phyloP scores from a whole-genome alignment of 2,797 vertebrate genomes.

The Helarctos malayanus region DNA sequence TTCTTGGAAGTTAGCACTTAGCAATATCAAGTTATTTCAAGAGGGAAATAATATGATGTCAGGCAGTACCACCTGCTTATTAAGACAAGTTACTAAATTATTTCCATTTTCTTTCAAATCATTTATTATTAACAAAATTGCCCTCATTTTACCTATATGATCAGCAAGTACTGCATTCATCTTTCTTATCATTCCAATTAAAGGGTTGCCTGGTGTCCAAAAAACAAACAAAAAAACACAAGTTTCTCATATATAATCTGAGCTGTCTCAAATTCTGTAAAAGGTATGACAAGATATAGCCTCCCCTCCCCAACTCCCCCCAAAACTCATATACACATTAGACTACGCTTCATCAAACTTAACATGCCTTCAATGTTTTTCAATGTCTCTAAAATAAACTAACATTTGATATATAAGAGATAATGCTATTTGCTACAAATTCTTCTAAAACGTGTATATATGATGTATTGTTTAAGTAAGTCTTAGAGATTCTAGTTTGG shows the following conservation, averaged over 20 bases:
- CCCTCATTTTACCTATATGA: constrained; percentile 11
- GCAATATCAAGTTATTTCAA: constrained; percentile 61
- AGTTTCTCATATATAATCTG: not conserved
- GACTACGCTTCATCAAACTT: constrained; percentile 10
- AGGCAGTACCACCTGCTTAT: constrained; percentile 37
- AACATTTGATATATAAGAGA: not conserved
- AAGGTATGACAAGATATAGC: not conserved
- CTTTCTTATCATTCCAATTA: constrained; percentile 51
- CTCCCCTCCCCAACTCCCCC: fast-evolving
- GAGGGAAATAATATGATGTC: constrained; percentile 72
- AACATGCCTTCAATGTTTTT: constrained; percentile 46
- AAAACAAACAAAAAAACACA: not conserved
- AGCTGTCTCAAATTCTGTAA: constrained; percentile 58
- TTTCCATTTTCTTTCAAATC: constrained; percentile 80
- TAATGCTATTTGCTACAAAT: constrained; percentile 43
- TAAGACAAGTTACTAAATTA: constrained; percentile 71
- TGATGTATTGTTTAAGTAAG: not conserved
- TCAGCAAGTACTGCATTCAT: not conserved
- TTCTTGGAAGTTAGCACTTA: not conserved
- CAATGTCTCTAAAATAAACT: constrained; percentile 47
- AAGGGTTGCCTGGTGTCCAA: not conserved
- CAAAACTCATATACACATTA: not conserved
- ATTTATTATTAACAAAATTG: constrained; percentile 36
- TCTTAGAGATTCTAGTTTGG: not conserved
- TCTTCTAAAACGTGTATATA: not conserved